Base-by-base conservation (phyloP, 1,140 invertebrate genomes). In the Phthorimaea operculella region DNA sequence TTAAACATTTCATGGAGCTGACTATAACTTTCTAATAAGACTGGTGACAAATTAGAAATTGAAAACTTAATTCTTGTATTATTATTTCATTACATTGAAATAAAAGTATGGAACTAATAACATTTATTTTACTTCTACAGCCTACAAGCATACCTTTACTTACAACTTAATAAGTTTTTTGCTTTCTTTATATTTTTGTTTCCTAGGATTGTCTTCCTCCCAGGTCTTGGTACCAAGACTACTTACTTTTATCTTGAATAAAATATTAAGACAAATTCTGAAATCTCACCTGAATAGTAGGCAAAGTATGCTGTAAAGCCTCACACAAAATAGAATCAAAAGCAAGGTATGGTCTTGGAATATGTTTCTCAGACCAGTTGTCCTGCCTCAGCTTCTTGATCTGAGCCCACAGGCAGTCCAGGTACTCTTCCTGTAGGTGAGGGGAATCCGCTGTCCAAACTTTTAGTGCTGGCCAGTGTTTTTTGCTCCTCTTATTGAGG, bases 281-380 rank as follows among this genome's bases (percentile, higher is more conserved):
- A 39, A 39, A 39, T 34, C 8, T 61, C 66, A 85, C 82, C 78
- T 85, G 82, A 60, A 99, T 93, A 49, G 90, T 87, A 5, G 97
- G 97, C 55, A 99, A 87, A 82, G 96, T 97, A 72, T 99, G 97
- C 74, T 98, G 95, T 39, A 99, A 83, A 9, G 97, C 97, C 83
- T 99, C 97, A 86, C 95, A 97, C 8, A 99, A 77, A 53, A 96
- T 93, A 3, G 93, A 94, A 77, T 99, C 97, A 86, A 99, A 99
- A 0, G 95, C 95, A 12, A 98, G 86, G 78, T 99, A 99, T 0
- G 97, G 97, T 28, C 98, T 88, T 3, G 92, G 90, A 74, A 99
- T 98, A 79, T 99, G 97, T 73, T 97, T 97, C 76, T 99, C 98
- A 33, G 93, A 92, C 98, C 98, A 99, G 79, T 97, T 97, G 72